Conservation (phyloP, 2,797 vertebrate genomes). For the Calcarius lapponicus region DNA sequence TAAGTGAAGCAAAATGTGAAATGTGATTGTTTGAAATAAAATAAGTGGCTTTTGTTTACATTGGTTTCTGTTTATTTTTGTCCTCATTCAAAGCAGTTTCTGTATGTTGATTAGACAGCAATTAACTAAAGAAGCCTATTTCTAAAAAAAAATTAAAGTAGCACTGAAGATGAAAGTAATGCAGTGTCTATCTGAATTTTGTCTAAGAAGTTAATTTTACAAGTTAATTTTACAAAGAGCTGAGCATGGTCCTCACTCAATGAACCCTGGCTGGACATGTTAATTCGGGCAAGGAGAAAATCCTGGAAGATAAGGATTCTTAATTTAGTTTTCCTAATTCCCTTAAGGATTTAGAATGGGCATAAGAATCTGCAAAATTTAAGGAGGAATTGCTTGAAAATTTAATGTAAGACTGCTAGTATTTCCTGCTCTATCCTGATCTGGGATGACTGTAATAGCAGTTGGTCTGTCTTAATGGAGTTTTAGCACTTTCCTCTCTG, state of each 20-base stretch:
- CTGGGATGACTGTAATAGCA: background rate
- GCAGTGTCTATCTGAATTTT: background rate
- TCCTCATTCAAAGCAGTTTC: background rate
- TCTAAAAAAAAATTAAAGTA: background rate
- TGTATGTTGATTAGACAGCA: background rate
- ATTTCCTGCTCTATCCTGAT: background rate
- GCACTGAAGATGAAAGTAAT: background rate
- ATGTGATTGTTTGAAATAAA: background rate
- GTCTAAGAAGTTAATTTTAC: background rate
- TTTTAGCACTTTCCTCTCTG: slow-evolving; percentile 13
- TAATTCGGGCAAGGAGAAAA: background rate
- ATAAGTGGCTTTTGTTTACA: background rate
- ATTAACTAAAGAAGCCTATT: background rate
- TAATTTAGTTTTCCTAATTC: background rate
- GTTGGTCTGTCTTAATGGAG: background rate
- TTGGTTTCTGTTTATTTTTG: background rate
- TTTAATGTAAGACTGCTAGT: background rate
- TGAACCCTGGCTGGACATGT: background rate
- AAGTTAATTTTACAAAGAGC: background rate
- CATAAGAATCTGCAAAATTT: background rate
- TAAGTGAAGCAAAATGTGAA: background rate
- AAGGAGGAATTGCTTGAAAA: background rate
- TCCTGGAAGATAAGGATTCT: background rate
- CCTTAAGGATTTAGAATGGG: background rate
- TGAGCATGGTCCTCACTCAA: background rate